These are phyloP conservation scores for Oophaga pumilio DNA, from an alignment of 2,113 vertebrate genomes.

Conservation along the genomic window DNA sequence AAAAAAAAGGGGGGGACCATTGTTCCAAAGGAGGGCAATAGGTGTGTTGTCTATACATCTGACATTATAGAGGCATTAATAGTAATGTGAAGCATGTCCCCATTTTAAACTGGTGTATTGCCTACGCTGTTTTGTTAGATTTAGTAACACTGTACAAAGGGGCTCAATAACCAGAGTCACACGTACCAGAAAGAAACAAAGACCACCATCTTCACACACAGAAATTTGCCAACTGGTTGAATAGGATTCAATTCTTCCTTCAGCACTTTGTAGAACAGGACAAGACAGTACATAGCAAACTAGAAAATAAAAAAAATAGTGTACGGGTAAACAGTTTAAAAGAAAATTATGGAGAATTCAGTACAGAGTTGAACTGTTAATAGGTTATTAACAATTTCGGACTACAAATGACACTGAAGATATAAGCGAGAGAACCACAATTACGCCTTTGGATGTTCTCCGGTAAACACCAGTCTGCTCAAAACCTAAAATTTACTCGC, in stretches of 20 bases:
- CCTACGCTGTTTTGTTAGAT: background rate
- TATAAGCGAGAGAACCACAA: too few species aligned
- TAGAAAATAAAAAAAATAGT: slow-evolving; percentile 63
- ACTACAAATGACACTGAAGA: background rate
- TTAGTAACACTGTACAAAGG: background rate
- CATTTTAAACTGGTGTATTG: too few species aligned
- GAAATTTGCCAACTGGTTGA: slow-evolving; percentile 94
- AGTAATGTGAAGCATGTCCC: too few species aligned
- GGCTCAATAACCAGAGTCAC: background rate
- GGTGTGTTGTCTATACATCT: too few species aligned
- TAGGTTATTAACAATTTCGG: background rate
- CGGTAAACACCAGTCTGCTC: too few species aligned
- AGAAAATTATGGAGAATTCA: background rate
- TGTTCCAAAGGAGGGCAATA: too few species aligned
- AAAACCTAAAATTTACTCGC: too few species aligned
- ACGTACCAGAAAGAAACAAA: slow-evolving; percentile 98
- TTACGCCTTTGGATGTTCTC: too few species aligned
- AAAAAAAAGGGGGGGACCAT: too few species aligned
- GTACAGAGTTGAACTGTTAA: background rate
- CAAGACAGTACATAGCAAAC: slow-evolving; percentile 99
- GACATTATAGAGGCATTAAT: too few species aligned
- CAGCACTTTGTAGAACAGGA: slow-evolving; percentile 93
- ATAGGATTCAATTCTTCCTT: slow-evolving; percentile 92
- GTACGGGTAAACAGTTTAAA: background rate
- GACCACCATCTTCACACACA: slow-evolving; percentile 97